Conservation (phyloP, 2,113 vertebrate genomes). For the Pontoporia blainvillei region DNA sequence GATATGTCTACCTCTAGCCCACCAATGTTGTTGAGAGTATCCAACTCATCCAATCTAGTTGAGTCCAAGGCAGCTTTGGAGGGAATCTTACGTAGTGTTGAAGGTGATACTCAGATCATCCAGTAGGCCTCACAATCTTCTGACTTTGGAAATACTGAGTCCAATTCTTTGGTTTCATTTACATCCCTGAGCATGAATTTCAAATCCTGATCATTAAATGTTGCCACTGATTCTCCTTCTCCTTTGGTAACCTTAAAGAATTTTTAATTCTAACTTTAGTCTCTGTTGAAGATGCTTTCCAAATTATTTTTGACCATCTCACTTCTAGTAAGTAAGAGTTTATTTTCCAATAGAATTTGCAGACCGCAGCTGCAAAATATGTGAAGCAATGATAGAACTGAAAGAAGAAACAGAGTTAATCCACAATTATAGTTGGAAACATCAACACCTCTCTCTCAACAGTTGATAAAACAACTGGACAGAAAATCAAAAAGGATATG, state of each 20-base stretch:
- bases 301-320: conserved; percentile 19
- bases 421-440: neutral
- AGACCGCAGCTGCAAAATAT: neutral
- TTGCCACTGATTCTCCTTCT: neutral
- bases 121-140: neutral
- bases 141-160: neutral
- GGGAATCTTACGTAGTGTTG: neutral
- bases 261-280: conserved; percentile 23
- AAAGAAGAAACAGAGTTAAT: neutral
- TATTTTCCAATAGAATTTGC: conserved; percentile 13
- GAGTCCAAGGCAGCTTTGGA: neutral
- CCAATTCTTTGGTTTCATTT: conserved; percentile 29
- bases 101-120: neutral
- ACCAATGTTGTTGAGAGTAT: neutral
- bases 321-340: neutral
- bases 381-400: neutral
- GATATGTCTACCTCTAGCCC: neutral
- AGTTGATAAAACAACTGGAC: neutral
- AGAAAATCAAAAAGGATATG: neutral
- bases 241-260: conserved; percentile 2
- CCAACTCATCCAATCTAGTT: neutral
- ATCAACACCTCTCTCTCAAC: neutral
- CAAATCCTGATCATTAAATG: conserved; percentile 30
- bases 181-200: neutral
- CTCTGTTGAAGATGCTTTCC: neutral